phyloP scores from a whole-genome alignment of 2,888 invertebrate species.

The Epinotia bilunana region DNA sequence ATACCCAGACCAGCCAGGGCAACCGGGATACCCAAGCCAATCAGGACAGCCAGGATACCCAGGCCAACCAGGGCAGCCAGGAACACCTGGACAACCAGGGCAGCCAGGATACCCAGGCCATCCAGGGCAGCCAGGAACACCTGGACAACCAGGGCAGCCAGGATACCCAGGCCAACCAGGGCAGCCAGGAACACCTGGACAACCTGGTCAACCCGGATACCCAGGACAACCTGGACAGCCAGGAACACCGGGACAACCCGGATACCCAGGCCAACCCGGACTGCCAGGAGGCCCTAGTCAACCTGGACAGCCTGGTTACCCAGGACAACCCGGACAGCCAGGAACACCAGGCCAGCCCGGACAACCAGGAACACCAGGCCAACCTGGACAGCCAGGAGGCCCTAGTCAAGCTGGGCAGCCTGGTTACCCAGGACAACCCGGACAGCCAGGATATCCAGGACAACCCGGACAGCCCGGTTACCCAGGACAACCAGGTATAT shows the following conservation, averaged over 20 bases:
- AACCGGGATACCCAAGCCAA: slow-evolving; percentile 54
- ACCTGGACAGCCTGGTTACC: slow-evolving; percentile 50
- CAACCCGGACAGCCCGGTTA: slow-evolving; percentile 26
- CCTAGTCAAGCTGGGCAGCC: slow-evolving; percentile 29
- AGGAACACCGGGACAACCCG: slow-evolving; percentile 52
- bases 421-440: slow-evolving; percentile 22
- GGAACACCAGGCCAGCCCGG: slow-evolving; percentile 49
- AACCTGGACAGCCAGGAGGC: slow-evolving; percentile 42
- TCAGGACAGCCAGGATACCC: slow-evolving; percentile 39
- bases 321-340: slow-evolving; percentile 46
- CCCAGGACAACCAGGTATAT: slow-evolving; percentile 28
- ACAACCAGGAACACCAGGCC: slow-evolving; percentile 53
- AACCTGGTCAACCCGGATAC: slow-evolving; percentile 24
- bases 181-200: slow-evolving; percentile 34
- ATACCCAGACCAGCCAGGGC: slow-evolving; percentile 48
- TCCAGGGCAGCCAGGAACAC: slow-evolving; percentile 56
- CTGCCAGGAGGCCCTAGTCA: slow-evolving; percentile 55
- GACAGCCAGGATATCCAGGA: slow-evolving; percentile 8
- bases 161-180: slow-evolving; percentile 31
- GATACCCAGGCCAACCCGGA: slow-evolving; percentile 74
- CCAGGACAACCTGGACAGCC: slow-evolving; percentile 5
- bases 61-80: slow-evolving; percentile 55
- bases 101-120: slow-evolving; percentile 40
- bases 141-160: slow-evolving; percentile 42
- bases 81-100: slow-evolving; percentile 48